Evolutionary conservation across 2,797 vertebrate genomes (phyloP).

Genomic region (Acanthornis magna): DNA sequence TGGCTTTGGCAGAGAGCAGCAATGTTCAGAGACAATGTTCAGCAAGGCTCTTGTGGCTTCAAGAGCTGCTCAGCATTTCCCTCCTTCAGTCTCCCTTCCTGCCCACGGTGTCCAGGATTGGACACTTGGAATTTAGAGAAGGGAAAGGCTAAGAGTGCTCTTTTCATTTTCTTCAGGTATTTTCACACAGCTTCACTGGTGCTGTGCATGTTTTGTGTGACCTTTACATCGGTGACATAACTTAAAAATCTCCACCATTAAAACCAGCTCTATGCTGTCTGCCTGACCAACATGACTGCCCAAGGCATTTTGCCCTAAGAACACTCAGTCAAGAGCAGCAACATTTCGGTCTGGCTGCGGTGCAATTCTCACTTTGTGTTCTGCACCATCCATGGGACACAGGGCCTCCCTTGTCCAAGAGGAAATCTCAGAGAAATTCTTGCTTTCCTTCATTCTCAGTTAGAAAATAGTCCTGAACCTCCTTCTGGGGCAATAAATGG

Average conservation of each 20-base stretch:
- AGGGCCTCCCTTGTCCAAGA: background rate
- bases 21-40: background rate
- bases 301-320: background rate
- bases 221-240: background rate
- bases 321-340: accelerated
- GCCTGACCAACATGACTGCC: background rate
- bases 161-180: background rate
- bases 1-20: background rate
- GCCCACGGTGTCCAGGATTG: background rate
- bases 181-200: background rate
- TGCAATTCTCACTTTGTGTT: background rate
- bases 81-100: background rate
- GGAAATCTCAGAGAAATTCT: background rate
- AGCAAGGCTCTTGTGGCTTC: background rate
- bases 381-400: background rate
- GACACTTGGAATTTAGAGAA: background rate
- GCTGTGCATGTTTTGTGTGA: background rate
- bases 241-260: background rate
- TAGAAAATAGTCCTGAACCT: background rate
- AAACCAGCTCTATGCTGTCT: background rate
- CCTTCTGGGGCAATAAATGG: background rate
- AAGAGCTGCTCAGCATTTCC: background rate
- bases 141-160: background rate
- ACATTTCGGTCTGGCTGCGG: background rate
- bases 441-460: background rate